Percentiles rank a stretch among this genome's conserved stretches.
phyloP scores from a whole-genome alignment of 2,888 invertebrate genomes.

The Bhutanitis thaidina region DNA sequence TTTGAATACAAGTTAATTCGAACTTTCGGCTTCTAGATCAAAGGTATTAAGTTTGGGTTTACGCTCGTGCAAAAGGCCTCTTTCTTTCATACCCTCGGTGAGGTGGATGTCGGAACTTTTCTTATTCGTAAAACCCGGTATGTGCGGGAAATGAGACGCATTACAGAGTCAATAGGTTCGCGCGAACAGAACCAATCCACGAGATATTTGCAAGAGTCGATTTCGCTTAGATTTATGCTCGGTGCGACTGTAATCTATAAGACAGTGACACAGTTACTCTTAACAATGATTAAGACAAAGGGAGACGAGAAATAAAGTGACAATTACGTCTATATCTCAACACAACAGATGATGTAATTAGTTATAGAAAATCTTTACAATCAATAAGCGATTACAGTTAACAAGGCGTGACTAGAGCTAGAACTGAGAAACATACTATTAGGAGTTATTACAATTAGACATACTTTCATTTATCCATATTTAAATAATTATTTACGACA shows the following conservation, averaged over 20 bases:
- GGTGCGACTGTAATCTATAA: background rate
- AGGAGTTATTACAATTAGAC: no score
- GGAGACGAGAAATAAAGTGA: no score
- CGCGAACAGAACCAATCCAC: conserved; percentile 43
- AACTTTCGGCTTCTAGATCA: conserved; percentile 69
- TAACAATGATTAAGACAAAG: no score
- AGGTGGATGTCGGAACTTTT: conserved; percentile 63
- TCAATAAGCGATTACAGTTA: no score
- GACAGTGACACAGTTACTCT: background rate
- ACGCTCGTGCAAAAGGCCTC: conserved; percentile 52
- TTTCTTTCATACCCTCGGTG: conserved; percentile 61
- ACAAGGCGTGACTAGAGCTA: no score
- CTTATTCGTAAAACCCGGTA: conserved; percentile 66
- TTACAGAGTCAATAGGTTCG: conserved; percentile 72
- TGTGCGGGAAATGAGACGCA: conserved; percentile 73
- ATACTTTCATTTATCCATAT: no score
- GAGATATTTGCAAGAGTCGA: conserved; percentile 1
- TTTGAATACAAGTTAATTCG: conserved; percentile 67
- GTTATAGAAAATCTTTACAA: no score
- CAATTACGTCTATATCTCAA: no score
- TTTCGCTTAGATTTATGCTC: background rate
- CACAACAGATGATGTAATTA: no score
- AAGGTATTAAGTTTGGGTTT: conserved; percentile 67
- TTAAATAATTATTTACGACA: no score
- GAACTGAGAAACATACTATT: no score